Base-by-base conservation (phyloP, 2,113 vertebrate genomes). In the Mobula hypostoma region DNA sequence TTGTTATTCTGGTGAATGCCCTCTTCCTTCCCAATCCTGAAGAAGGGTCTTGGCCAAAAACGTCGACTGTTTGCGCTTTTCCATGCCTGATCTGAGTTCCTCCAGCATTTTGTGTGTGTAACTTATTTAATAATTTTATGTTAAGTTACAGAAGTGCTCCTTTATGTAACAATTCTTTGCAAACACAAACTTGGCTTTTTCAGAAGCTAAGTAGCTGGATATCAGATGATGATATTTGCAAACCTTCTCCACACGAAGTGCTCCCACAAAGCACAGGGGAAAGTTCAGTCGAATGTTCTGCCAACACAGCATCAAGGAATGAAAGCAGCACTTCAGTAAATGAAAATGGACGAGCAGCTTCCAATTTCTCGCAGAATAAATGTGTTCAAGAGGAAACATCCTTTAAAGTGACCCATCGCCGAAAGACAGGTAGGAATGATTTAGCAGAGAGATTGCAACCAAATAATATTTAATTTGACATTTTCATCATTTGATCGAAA, bases 191-290 rank as follows among this genome's bases (percentile, higher is more conserved):
- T 94, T 88, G 3, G 8, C 94, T 94, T 83, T 4, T 94, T 94
- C 94, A 98, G 98, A 96, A 98, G 94, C 96, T 96, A 58, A 96
- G 94, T 56, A 98, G 97, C 94, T 99, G 98, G 98, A 99, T 99
- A 95, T 98, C 98, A 0, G 98, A 98, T 19, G 98, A 99, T 14
- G 98, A 99, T 94, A 97, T 99, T 96, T 98, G 98, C 95, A 97
- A 97, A 94, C 97, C 98, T 92, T 94, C 91, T 94, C 94, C 94
- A 19, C 0, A 96, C 96, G 7, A 96, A 94, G 0, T 83, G 94
- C 74, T 17, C 77, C 0, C 95, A 96, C 92, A 92, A 32, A 0
- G 95, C 96, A 0, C 95, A 95, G 9, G 40, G 5, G 36, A 91
- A 92, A 0, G 36, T 56, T 93, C 91, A 74, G 2, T 32, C 12